These are phyloP conservation scores for Bathynomus jamesi DNA, from an alignment of 1,140 invertebrate species.

Conservation along the genomic window DNA sequence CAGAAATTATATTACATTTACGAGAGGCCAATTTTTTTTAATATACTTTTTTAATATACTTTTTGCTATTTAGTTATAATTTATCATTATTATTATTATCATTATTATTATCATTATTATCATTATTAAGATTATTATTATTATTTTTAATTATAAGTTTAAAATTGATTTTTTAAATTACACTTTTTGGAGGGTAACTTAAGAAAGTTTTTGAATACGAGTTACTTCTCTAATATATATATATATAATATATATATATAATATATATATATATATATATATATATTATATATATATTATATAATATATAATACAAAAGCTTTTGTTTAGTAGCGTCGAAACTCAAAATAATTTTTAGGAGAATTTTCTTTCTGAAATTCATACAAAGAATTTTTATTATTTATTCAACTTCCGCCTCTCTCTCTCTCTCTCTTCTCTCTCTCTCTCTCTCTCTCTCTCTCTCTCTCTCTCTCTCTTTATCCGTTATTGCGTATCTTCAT, in stretches of 20 bases:
- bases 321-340: too few relatives aligned
- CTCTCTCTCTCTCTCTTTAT: not conserved
- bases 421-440: not conserved
- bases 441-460: not conserved
- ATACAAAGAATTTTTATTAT: not conserved
- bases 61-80: too few relatives aligned
- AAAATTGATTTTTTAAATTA: too few relatives aligned
- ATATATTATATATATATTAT: not conserved
- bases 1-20: too few relatives aligned
- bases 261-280: too few relatives aligned
- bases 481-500: not conserved
- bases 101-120: not conserved
- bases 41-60: too few relatives aligned
- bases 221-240: not conserved
- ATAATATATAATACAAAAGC: not conserved
- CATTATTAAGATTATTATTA: not conserved
- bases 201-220: too few relatives aligned
- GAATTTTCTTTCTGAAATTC: not conserved
- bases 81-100: not conserved
- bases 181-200: too few relatives aligned
- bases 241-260: too few relatives aligned
- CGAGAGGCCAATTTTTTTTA: too few relatives aligned
- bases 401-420: not conserved
- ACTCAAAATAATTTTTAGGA: too few relatives aligned
- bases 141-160: not conserved